Evolutionary conservation across 2,888 invertebrate species (phyloP), one percentile per base, ranked within the genome.

Genomic region (Callyntrura guangdongensis): DNA sequence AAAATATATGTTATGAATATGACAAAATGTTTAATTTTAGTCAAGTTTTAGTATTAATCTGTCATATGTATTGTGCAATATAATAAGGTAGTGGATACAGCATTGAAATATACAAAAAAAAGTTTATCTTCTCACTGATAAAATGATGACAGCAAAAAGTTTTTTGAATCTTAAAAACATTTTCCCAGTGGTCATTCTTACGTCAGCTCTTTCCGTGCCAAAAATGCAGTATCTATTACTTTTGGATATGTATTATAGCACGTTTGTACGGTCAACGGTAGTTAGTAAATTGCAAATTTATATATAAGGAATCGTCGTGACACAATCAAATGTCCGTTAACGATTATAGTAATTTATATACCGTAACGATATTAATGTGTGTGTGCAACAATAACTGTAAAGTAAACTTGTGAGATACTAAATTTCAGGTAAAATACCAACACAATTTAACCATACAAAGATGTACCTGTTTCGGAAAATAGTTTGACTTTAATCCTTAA

Each of bases 191-290:
- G 1, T 74, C 47, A 22, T 72, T 22, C 6, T 22, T 53, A 74
- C 72, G 36, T 53, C 53, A 88, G 69, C 56, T 69, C 87, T 69
- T 69, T 88, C 87, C 87, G 87, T 88, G 87, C 87, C 87, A 88
- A 88, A 88, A 36, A 79, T 87, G 87, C 72, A 88, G 82, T 82
- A 87, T 14, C 27, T 12, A 85, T 47, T 47, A 47, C 47, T 6
- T 47, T 69, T 47, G 45, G 1, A 9, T 8, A 20, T 6, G 53
- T 2, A 14, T 9, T 53, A 14, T n/a, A n/a, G n/a, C n/a, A n/a
- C n/a, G n/a, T n/a, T n/a, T n/a, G n/a, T n/a, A 11, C 11, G 2
- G 8, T 1, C n/a, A 53, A 53, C 53, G 53, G 53, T 53, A 53
- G 11, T 53, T 36, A 4, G 36, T 36, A 36, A 36, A 4, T 36